Evolutionary conservation across 2,888 invertebrate genomes (phyloP), one percentile per base, ranked within the genome.

Genomic region (Ormyrus nitidulus): DNA sequence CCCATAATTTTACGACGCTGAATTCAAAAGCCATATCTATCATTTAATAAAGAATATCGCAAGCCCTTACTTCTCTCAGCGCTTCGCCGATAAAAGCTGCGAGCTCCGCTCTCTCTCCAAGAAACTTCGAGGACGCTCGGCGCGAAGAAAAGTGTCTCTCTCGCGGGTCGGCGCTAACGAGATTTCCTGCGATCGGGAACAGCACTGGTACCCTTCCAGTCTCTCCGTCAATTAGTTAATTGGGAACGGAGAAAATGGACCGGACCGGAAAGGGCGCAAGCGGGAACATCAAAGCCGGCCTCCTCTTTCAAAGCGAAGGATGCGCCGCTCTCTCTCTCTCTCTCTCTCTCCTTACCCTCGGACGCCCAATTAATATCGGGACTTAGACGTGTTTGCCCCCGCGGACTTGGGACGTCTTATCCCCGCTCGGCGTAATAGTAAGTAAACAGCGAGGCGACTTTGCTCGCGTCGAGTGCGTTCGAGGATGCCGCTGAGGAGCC

Each of bases 361-460:
- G 84, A 84, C 85, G 84, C 81, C 87, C 87, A 89, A 89, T 89
- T 89, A 89, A 89, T 89, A 88, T 86, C 64, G 85, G 85, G 86
- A 86, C 87, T 86, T 84, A 84, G 85, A 82, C 53, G 62, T 89
- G 84, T 89, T 89, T 89, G 86, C 86, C 82, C 83, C 62, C 74
- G 81, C 79, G 84, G 84, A 83, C 83, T 77, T 71, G 77, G 76
- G 70, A 64, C 84, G 85, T 88, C 89, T 89, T 89, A 89, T 89
- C 87, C 88, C 48, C 44, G 19, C 19, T 19, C 10, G 10, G 51
- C 83, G 83, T 86, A 87, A 87, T 87, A 86, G 85, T 87, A 84
- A 87, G 87, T 85, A 88, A 88, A 89, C 83, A 88, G 19, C 19
- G 19, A 19, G 19, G 19, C 19, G 19, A 19, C 19, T 19, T 19